These are phyloP conservation scores for Megastigmus dorsalis DNA, from an alignment of 2,888 invertebrate species.

Conservation along the genomic window DNA sequence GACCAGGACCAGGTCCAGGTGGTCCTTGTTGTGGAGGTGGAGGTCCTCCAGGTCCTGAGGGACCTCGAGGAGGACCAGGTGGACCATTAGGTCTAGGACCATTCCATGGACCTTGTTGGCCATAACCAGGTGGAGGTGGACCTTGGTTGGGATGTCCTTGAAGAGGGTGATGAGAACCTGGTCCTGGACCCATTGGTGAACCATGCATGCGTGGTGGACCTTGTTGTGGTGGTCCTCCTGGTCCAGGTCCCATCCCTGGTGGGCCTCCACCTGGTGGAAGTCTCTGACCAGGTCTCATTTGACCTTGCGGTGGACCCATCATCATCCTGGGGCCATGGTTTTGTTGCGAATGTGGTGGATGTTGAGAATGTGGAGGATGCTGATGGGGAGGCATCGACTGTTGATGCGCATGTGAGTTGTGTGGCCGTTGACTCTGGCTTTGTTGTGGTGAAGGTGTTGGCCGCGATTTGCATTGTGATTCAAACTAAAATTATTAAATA, in stretches of 20 bases:
- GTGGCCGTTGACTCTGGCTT: constrained; percentile 77
- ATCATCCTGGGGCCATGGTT: constrained; percentile 77
- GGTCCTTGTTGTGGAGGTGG: constrained; percentile 78
- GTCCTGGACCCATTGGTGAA: constrained; percentile 76
- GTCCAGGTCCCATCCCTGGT: constrained; percentile 74
- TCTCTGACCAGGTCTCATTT: constrained; percentile 74
- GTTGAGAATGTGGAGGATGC: constrained; percentile 76
- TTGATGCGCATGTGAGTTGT: constrained; percentile 77
- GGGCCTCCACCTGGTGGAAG: constrained; percentile 73
- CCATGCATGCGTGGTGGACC: constrained; percentile 75
- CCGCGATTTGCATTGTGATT: constrained; percentile 93
- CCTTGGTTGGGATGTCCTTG: constrained; percentile 76
- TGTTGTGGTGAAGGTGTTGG: constrained; percentile 85
- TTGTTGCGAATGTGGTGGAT: constrained; percentile 76
- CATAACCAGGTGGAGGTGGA: constrained; percentile 78
- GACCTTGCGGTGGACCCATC: constrained; percentile 77
- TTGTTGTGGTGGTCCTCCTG: constrained; percentile 76
- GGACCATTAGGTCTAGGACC: constrained; percentile 78
- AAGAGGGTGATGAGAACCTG: constrained; percentile 78
- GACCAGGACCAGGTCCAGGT: constrained; percentile 57
- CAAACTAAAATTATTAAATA: constrained; percentile 81
- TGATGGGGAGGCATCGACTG: constrained; percentile 75
- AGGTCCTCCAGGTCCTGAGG: constrained; percentile 78
- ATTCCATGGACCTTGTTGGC: constrained; percentile 78
- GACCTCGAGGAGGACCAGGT: constrained; percentile 76